Percentiles rank a stretch among this genome's conserved stretches.
phyloP scores from a whole-genome alignment of 2,797 vertebrate species.

The Ctenopoma kingsleyae region DNA sequence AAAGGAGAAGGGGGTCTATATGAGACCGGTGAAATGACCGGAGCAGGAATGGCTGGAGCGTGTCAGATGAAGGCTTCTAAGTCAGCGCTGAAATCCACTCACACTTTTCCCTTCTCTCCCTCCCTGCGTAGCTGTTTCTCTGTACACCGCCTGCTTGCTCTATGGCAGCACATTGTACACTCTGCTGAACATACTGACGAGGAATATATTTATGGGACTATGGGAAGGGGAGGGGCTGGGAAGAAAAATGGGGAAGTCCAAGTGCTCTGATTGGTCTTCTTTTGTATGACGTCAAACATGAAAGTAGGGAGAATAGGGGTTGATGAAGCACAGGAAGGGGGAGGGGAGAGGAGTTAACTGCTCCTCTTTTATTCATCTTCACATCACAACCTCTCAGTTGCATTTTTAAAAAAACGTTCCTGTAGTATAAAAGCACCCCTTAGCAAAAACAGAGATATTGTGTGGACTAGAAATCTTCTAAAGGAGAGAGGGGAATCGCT shows the following conservation, averaged over 20 bases:
- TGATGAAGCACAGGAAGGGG: conserved; percentile 75
- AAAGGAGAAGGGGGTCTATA: conserved; percentile 28
- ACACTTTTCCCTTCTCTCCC: conserved; percentile 71
- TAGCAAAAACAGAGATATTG: conserved; percentile 3
- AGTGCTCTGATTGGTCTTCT: conserved; percentile 71
- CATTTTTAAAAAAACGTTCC: conserved; percentile 14
- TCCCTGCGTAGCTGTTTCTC: conserved; percentile 65
- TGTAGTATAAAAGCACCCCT: conserved; percentile 20
- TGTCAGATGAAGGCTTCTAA: conserved; percentile 50
- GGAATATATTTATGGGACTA: conserved; percentile 80
- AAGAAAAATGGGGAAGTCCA: conserved; percentile 63
- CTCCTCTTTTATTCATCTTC: conserved; percentile 64
- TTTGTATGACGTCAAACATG: conserved; percentile 74
- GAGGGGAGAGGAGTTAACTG: conserved; percentile 72
- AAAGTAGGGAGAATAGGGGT: conserved; percentile 68
- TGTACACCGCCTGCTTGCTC: conserved; percentile 68
- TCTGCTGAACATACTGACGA: conserved; percentile 66
- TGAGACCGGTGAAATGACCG: conserved; percentile 48
- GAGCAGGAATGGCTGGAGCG: conserved; percentile 44
- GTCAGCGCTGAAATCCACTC: conserved; percentile 75
- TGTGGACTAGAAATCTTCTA: conserved; percentile 14
- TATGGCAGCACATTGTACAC: conserved; percentile 82
- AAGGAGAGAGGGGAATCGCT: conserved; percentile 32
- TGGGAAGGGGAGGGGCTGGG: conserved; percentile 71
- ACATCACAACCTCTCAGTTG: conserved; percentile 59